Percentiles rank a stretch among this genome's conserved stretches.
These are phyloP conservation scores for Pseudoatta argentina DNA, from an alignment of 1,140 invertebrate genomes.

Conservation along the genomic window DNA sequence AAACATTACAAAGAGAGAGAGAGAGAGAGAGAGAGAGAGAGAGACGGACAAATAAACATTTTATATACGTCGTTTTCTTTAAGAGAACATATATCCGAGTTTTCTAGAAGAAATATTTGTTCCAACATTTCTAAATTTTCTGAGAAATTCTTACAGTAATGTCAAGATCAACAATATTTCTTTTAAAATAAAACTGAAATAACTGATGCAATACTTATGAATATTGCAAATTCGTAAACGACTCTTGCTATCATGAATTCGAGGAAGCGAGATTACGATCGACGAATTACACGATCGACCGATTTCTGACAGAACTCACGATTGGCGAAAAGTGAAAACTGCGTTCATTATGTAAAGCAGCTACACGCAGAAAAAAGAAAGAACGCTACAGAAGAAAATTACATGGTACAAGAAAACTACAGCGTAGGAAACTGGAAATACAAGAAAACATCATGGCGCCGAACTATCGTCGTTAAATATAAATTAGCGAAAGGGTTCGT, in stretches of 20 bases:
- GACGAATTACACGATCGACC: neutral
- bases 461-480: constrained; percentile 52
- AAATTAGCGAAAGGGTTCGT: neutral
- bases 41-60: neutral
- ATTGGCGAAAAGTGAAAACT: constrained; percentile 57
- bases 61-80: neutral
- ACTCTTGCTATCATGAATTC: neutral
- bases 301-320: neutral
- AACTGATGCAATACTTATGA: constrained; percentile 5
- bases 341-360: constrained; percentile 45
- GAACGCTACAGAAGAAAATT: constrained; percentile 52
- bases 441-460: constrained; percentile 17
- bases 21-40: too few relatives aligned
- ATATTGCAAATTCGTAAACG: neutral
- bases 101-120: constrained; percentile 24
- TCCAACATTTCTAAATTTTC: constrained; percentile 2
- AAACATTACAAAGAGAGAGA: neutral
- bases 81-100: neutral
- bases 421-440: neutral
- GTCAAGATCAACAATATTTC: neutral
- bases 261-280: constrained; percentile 16
- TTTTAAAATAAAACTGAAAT: neutral
- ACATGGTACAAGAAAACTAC: constrained; percentile 17
- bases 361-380: neutral
- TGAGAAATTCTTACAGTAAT: neutral